Evolutionary conservation across 2,888 invertebrate species (phyloP), one percentile per base, ranked within the genome.

Genomic region (Metellina segmentata): DNA sequence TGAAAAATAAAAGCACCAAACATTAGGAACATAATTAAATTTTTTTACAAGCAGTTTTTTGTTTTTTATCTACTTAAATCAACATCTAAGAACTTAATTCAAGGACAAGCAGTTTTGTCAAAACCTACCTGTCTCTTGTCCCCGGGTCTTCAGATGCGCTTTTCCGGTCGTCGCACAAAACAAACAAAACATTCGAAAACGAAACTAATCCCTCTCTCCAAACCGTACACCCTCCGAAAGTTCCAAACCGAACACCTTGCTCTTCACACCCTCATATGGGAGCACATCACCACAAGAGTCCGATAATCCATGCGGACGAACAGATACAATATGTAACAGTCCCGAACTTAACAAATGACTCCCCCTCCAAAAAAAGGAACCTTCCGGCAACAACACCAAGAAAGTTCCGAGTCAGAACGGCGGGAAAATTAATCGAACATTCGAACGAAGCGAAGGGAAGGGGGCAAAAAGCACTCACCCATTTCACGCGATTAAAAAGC

Each of bases 401-500:
- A 61, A 61, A 61, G 6, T 13, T 61, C 61, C 61, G 11, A 13
- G 11, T 61, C 61, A 1, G 16, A 61, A 34, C 34, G 34, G 34
- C 34, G 34, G 34, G 34, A 34, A 34, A 34, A 34, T 34, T 34
- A 34, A 34, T 34, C 34, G 34, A 34, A 34, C 34, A 34, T 34
- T 34, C 34, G 34, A 34, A 34, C 34, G 34, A 34, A 34, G 34
- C 34, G 61, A 61, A 61, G 13, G 61, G 11, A 9, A 61, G 5
- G 11, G 52, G 19, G n/a, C 52, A 49, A 34, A 49, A 79, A 5
- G 69, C 51, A n/a, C 81, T 82, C 75, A 86, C 86, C 86, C 16
- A 16, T 81, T 90, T 79, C 61, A 71, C 61, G 20, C 52, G 74
- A 11, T 61, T 71, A 53, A 78, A 90, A 81, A 90, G 81, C 20